Evolutionary conservation across 1,140 invertebrate species (phyloP).

Genomic region (Aethina tumida): DNA sequence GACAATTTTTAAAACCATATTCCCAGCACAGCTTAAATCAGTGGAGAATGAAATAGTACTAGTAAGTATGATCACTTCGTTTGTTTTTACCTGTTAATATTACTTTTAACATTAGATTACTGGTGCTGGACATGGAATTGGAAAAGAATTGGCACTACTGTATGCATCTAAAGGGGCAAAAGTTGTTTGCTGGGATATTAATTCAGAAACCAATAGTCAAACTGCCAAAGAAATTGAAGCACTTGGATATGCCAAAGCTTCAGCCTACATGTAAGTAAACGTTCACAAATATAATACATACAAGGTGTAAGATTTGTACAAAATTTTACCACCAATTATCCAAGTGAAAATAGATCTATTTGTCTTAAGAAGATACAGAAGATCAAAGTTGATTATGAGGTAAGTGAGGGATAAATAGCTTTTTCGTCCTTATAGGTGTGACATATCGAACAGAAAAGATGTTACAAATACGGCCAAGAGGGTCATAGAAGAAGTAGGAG

Average conservation of each 20-base stretch:
- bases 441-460: conserved; percentile 43
- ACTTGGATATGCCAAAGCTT: conserved; percentile 37
- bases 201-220: conserved; percentile 55
- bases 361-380: background rate
- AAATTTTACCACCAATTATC: background rate
- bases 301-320: background rate
- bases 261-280: conserved; percentile 46
- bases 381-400: background rate
- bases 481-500: conserved; percentile 51
- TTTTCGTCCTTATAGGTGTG: conserved; percentile 37
- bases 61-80: conserved; percentile 29
- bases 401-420: background rate
- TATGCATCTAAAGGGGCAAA: conserved; percentile 70
- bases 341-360: no score
- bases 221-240: conserved; percentile 48
- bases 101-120: conserved; percentile 56
- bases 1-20: no score
- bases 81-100: conserved; percentile 1
- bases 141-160: conserved; percentile 68
- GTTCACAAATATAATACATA: background rate
- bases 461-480: conserved; percentile 37
- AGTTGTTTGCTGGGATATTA: conserved; percentile 83
- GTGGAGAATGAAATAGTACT: conserved; percentile 47
- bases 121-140: conserved; percentile 86
- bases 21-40: no score